A percentile compares a stretch with the other conserved stretches of the same genome.
phyloP scores from a whole-genome alignment of 2,797 vertebrate genomes.

The Myotis planiceps region DNA sequence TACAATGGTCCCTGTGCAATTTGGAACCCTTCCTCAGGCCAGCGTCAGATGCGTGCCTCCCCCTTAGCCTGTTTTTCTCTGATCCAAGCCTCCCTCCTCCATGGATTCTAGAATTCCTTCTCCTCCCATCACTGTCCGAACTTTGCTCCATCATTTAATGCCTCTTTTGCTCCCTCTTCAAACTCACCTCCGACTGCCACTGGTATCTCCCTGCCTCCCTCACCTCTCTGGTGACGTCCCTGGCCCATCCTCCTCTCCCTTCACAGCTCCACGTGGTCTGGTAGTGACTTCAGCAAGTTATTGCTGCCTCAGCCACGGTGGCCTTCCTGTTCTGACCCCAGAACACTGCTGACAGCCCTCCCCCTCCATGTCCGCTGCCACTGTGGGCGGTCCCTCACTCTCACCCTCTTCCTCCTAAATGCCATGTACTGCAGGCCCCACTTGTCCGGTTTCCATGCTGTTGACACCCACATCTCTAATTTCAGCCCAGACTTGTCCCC shows the following conservation, averaged over 20 bases:
- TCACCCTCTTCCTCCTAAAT: not conserved
- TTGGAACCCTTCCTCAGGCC: not conserved
- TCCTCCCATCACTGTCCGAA: not conserved
- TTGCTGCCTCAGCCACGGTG: not conserved
- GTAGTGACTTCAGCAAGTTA: not conserved
- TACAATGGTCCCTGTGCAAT: not conserved
- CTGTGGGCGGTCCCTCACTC: not conserved
- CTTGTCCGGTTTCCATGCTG: not conserved
- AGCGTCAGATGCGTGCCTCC: rapidly evolving
- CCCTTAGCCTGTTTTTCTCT: not conserved
- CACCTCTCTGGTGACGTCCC: not conserved
- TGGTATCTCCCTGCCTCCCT: not conserved
- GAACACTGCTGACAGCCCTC: not conserved
- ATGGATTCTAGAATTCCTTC: rapidly evolving
- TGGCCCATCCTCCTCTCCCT: not conserved
- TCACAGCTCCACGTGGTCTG: not conserved
- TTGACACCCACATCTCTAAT: not conserved
- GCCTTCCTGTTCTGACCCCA: not conserved
- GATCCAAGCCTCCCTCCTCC: too few relatives aligned
- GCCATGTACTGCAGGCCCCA: not conserved
- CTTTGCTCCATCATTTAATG: rapidly evolving
- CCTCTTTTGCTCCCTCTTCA: not conserved
- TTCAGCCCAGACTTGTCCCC: not conserved
- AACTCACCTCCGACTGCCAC: rapidly evolving
- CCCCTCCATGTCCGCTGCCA: not conserved